Conservation (phyloP, 2,797 vertebrate genomes). For the Intellagama lesueurii region DNA sequence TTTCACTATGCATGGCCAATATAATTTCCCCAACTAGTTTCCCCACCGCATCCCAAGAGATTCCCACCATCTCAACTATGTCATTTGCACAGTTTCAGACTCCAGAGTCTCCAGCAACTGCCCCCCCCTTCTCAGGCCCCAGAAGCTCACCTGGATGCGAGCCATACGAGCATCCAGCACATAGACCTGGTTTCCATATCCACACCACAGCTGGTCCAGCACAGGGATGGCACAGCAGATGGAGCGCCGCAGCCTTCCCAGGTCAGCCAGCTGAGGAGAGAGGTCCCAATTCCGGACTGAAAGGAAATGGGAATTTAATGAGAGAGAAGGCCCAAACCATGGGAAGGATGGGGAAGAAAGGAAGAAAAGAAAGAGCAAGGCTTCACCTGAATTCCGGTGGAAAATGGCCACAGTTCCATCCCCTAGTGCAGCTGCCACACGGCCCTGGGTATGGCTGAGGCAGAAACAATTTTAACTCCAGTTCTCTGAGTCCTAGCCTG, state of each 20-base stretch:
- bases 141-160: conserved; percentile 47
- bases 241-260: conserved; percentile 54
- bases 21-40: not conserved
- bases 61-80: too few species aligned
- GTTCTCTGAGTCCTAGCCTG: too few species aligned
- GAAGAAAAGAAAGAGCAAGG: not conserved
- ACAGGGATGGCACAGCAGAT: conserved; percentile 57
- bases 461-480: not conserved
- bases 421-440: conserved; percentile 83
- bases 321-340: not conserved
- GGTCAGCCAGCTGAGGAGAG: conserved; percentile 44
- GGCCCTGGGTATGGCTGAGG: conserved; percentile 78
- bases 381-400: conserved; percentile 77
- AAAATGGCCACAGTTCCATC: conserved; percentile 87
- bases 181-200: conserved; percentile 59
- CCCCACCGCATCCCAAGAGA: not conserved
- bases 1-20: not conserved
- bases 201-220: conserved; percentile 51
- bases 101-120: not conserved
- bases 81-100: not conserved
- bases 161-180: conserved; percentile 47
- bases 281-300: conserved; percentile 55
- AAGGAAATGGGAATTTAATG: not conserved
- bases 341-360: not conserved
- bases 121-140: not conserved